These are phyloP conservation scores for Tyria jacobaeae DNA, from an alignment of 2,888 invertebrate species.

Conservation along the genomic window DNA sequence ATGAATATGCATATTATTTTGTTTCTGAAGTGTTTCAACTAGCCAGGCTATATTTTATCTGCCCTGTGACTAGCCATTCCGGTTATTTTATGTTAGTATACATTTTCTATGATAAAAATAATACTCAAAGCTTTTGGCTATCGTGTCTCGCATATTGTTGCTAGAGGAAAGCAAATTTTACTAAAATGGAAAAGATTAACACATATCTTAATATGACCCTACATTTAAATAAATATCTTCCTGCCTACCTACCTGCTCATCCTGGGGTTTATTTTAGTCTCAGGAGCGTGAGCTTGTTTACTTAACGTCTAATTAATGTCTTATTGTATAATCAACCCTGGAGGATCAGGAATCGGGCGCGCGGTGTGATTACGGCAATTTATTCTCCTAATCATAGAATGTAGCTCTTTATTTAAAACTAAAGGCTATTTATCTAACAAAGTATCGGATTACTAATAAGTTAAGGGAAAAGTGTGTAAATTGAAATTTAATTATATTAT, in stretches of 20 bases:
- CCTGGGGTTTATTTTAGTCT: constrained; percentile 2
- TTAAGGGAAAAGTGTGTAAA: too few species aligned
- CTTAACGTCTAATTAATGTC: constrained; percentile 22
- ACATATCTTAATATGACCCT: not conserved
- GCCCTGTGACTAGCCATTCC: too few species aligned
- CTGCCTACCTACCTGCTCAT: not conserved
- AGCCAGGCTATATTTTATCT: too few species aligned
- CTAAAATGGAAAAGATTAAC: not conserved
- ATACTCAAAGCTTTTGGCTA: not conserved
- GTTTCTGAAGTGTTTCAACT: too few species aligned
- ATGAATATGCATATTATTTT: too few species aligned
- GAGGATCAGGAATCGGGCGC: constrained; percentile 15
- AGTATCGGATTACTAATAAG: not conserved
- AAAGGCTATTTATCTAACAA: not conserved
- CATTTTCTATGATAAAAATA: too few species aligned
- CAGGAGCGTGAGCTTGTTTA: constrained; percentile 6
- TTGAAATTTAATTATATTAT: too few species aligned
- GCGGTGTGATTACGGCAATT: constrained; percentile 21
- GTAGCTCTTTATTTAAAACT: not conserved
- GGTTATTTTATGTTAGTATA: too few species aligned
- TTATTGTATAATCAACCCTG: constrained; percentile 18
- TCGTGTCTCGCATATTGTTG: not conserved
- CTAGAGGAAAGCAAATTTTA: not conserved
- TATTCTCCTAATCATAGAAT: constrained; percentile 16
- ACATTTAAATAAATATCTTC: constrained; percentile 6